Evolutionary conservation across 2,888 invertebrate species (phyloP), one percentile per base, ranked within the genome.

Genomic region (Lacanobia wlatinum): DNA sequence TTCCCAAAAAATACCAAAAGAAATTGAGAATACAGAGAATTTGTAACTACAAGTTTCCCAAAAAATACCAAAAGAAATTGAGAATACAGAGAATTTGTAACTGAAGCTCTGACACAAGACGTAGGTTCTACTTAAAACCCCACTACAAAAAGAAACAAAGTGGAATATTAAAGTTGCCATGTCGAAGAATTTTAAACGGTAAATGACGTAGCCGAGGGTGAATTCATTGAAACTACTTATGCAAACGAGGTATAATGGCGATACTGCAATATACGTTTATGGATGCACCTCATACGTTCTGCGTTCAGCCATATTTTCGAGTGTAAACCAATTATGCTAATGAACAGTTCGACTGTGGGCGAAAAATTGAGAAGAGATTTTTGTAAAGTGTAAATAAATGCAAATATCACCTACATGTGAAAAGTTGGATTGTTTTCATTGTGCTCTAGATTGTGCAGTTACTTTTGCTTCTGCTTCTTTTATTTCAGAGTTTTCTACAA

Each of bases 161-260:
- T 68, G 46, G 53, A 76, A 76, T 82, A 77, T 59, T 72, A 70
- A 67, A 78, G 70, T 64, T 71, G 55, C 70, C 55, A 58, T 73
- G 73, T 66, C 38, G 53, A 79, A 74, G 70, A 74, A 80, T 77
- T 70, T 79, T 75, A 74, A 83, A 66, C 71, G 63, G 71, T 58
- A 72, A 79, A 83, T 73, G 73, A 79, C 46, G 74, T 80, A 73
- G 84, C 76, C 56, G 71, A 84, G 84, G 83, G 84, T 84, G 84
- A 78, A 83, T 84, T 88, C 81, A 82, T 76, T 83, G 84, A 83
- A 88, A 90, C 90, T 90, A 89, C 89, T 91, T 91, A 92, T 92
- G 92, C 88, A 92, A 92, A 92, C 90, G 87, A 88, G 78, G 78
- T 73, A 79, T 83, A 86, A 91, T 93, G 91, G 91, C 89, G 90